Evolutionary conservation across 1,140 invertebrate genomes (phyloP), one percentile per base, ranked within the genome.

Genomic region (Teleopsis dalmanni): DNA sequence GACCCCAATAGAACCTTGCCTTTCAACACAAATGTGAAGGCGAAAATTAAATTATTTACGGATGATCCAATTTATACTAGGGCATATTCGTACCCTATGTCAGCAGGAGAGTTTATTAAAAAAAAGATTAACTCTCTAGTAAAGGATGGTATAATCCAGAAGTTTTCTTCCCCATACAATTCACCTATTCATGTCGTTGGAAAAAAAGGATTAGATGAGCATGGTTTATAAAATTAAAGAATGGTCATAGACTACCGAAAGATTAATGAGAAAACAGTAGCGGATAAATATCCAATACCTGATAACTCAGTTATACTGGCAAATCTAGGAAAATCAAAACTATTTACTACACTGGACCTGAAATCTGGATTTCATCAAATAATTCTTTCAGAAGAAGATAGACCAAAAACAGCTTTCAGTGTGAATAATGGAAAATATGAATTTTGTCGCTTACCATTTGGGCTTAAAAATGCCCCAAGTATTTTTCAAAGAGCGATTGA

Each of bases 401-500:
- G 19, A n/a, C n/a, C n/a, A 41, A 18, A 48, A 48, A 45, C 41
- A 29, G 47, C 51, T 16, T 53, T 48, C 23, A 33, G 19, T 7
- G 38, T 35, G 4, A 23, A 23, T 3, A 27, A 22, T n/a, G 31
- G 34, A 10, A 31, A 48, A 14, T 48, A 33, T 13, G 35, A 48
- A 19, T 53, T 36, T 9, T 48, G 43, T 10, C 36, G 58, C 25
- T 64, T 74, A 58, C 58, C 59, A 8, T 72, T 72, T 49, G 70
- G 64, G 8, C 35, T 73, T 13, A 65, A 65, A 56, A 67, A 65
- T 47, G 60, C 63, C 10, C 65, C 62, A 3, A 51, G 57, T 2
- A 71, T 62, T n/a, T 75, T 75, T 54, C 65, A 75, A 60, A 40
- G 66, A 33, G 44, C 61, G n/a, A 74, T 75, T 62, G 57, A 77